Evolutionary conservation across 1,140 invertebrate species (phyloP), one percentile per base, ranked within the genome.

Genomic region (Hyposmocoma kahamanoa): DNA sequence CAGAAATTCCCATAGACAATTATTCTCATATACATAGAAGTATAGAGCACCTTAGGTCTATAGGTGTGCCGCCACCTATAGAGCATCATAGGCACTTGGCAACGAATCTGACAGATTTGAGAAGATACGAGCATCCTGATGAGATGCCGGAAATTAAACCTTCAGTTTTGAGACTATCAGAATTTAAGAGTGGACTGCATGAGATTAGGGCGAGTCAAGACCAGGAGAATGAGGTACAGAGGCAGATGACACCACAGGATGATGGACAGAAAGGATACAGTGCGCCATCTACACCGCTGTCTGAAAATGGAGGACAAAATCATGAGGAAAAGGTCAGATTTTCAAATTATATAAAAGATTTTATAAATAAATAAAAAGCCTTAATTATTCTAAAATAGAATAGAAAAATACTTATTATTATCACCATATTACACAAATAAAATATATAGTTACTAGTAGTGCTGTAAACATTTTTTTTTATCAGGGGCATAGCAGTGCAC

Each of bases 11-110:
- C 38, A 65, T 88, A 50, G 90, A 90, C 17, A 88, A 89, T 75
- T 90, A 90, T 57, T 88, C 88, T 15, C 90, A 91, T 62, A 90
- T 91, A 56, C 90, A 92, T 69, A 82, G 90, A 50, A 91, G 90
- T 62, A 91, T 92, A 67, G 91, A 92, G 60, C 90, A 91, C 62
- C 68, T 92, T 47, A 78, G 91, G 47, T 90, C 89, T 11, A 84
- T 90, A 60, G 89, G 90, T 19, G 88, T 90, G 28, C 84, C 89
- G 2, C 84, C 87, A 2, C 84, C 88, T 30, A 56, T 90, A 38
- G 84, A 87, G 47, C 81, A 78, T 8, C 84, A 88, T 47, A 80
- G 86, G 57, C 79, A 86, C 54, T 64, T 88, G 62, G 62, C 82
- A 47, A 67, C 77, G 8, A 85, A 86, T 46, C 63, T 87, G 61